Conservation (phyloP, 2,797 vertebrate species). For the Rhinella marina region DNA sequence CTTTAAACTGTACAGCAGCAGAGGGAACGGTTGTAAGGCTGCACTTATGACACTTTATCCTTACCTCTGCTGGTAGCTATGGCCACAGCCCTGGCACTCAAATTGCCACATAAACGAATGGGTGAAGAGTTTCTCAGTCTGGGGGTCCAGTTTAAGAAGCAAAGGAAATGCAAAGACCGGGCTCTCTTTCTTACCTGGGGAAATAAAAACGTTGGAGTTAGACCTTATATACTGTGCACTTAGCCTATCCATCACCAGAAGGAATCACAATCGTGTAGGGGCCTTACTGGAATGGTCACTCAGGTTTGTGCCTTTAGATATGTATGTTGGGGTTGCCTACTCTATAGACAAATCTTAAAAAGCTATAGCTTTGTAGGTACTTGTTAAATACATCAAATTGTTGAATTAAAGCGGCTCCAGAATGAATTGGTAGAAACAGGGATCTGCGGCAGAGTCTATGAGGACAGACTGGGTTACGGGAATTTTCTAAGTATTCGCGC, state of each 20-base stretch:
- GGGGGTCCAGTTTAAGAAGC: constrained; percentile 78
- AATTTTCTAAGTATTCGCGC: no score
- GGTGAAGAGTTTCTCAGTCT: constrained; percentile 79
- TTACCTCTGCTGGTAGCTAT: constrained; percentile 78
- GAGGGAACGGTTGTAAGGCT: not conserved
- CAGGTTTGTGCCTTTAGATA: not conserved
- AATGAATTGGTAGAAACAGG: no score
- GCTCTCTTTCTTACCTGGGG: constrained; percentile 82
- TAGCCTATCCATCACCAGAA: constrained; percentile 33
- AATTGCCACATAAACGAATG: constrained; percentile 85
- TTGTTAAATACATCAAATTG: no score
- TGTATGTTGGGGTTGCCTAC: not conserved
- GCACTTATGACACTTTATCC: not conserved
- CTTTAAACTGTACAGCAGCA: not conserved
- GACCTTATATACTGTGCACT: not conserved
- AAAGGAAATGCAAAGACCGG: constrained; percentile 89
- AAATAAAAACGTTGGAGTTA: constrained; percentile 44
- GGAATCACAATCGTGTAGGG: not conserved
- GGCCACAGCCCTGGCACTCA: constrained; percentile 81
- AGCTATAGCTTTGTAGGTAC: no score
- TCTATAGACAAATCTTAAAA: not conserved
- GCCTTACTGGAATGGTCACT: not conserved
- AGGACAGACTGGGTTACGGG: no score
- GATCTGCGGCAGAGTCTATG: no score
- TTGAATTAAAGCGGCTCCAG: no score